Percentiles rank a stretch among this genome's conserved stretches.
Evolutionary conservation across 2,888 invertebrate genomes (phyloP).

Genomic region (Pseudanteris insignis): DNA sequence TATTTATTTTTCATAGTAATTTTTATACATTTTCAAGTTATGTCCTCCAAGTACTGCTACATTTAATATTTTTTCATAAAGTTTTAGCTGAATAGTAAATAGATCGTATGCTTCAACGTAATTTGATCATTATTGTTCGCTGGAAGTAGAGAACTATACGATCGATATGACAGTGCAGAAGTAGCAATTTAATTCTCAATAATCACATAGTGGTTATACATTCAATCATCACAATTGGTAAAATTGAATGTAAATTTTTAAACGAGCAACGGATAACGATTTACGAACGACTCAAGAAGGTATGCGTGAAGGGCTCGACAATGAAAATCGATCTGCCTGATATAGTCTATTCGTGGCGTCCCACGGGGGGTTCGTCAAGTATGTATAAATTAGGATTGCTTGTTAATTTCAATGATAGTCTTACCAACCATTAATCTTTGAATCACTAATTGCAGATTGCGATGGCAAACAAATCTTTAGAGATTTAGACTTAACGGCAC

Average conservation of each 20-base stretch:
- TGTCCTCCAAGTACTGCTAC: too few relatives aligned
- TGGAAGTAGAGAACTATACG: slow-evolving; percentile 22
- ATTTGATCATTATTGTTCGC: slow-evolving; percentile 17
- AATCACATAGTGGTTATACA: not conserved
- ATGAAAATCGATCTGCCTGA: slow-evolving; percentile 17
- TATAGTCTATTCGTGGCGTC: not conserved
- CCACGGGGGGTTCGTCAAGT: slow-evolving; percentile 24
- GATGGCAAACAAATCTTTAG: not conserved
- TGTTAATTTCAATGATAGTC: slow-evolving; percentile 34
- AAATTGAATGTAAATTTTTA: slow-evolving; percentile 21
- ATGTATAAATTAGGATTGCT: slow-evolving; percentile 36
- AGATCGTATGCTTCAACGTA: slow-evolving; percentile 9
- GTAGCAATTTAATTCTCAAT: slow-evolving; percentile 19
- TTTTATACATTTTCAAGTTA: too few relatives aligned
- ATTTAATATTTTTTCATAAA: slow-evolving; percentile 9
- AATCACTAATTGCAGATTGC: slow-evolving; percentile 17
- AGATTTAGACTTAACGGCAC: too few relatives aligned
- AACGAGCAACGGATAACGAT: slow-evolving; percentile 6
- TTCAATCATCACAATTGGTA: slow-evolving; percentile 16
- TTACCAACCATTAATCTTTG: slow-evolving; percentile 26
- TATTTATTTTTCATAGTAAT: too few relatives aligned
- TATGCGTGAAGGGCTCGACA: not conserved
- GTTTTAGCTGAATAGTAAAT: slow-evolving; percentile 15
- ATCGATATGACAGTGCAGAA: slow-evolving; percentile 19
- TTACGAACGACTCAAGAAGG: not conserved